A percentile compares a stretch with the other conserved stretches of the same genome.
These are phyloP conservation scores for Syndactyla subalaris DNA, from an alignment of 2,797 vertebrate genomes.

Conservation along the genomic window DNA sequence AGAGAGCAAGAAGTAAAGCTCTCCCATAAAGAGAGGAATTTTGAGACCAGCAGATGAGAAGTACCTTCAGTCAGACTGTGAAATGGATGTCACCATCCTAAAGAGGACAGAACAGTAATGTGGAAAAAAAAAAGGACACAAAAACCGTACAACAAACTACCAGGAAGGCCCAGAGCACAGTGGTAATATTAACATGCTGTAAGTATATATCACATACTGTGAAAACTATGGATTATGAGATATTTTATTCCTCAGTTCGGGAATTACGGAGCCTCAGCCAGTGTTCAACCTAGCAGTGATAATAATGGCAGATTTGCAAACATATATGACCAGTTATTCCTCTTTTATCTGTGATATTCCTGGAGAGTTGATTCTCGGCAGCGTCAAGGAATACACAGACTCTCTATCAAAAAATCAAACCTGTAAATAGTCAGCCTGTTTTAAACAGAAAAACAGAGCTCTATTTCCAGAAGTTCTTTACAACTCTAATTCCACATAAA, in stretches of 20 bases:
- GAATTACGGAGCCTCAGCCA: neutral
- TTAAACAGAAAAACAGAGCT: neutral
- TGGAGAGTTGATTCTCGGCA: neutral
- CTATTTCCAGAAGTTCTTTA: neutral
- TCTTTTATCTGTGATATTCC: neutral
- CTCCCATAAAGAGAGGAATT: neutral
- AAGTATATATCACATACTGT: fast-evolving
- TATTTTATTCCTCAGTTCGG: neutral
- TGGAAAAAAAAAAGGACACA: neutral
- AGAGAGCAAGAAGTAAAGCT: neutral
- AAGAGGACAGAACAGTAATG: neutral
- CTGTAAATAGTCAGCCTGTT: neutral
- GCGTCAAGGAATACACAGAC: neutral
- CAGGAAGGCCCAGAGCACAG: neutral
- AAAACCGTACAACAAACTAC: neutral
- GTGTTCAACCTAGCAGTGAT: neutral
- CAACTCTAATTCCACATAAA: neutral
- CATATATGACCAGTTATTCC: neutral
- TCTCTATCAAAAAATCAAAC: neutral
- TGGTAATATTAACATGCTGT: neutral
- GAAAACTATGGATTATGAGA: neutral
- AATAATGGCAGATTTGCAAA: neutral
- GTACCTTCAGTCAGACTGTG: neutral
- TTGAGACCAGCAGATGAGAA: neutral
- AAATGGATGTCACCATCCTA: neutral